phyloP scores from a whole-genome alignment of 1,140 invertebrate species.

The Frieseomelitta varia region DNA sequence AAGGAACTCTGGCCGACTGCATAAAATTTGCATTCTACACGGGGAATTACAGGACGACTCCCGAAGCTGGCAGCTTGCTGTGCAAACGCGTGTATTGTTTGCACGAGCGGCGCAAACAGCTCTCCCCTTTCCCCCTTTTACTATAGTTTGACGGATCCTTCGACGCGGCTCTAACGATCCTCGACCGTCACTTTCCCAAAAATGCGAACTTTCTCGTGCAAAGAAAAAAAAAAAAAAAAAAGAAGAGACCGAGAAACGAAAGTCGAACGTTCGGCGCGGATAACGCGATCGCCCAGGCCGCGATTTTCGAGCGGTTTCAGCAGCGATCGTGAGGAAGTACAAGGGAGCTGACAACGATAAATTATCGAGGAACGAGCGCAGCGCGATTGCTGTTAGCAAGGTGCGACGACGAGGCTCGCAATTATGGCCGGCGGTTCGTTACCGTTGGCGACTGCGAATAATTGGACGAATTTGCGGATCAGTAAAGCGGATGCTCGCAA shows the following conservation, averaged over 20 bases:
- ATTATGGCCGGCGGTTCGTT: constrained; percentile 52
- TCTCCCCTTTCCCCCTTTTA: no score
- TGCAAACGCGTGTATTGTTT: constrained; percentile 16
- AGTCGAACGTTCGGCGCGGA: no score
- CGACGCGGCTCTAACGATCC: not conserved
- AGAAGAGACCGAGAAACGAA: not conserved
- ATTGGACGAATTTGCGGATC: constrained; percentile 57
- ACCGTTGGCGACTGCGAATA: constrained; percentile 47
- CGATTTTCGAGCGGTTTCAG: no score
- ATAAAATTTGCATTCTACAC: constrained; percentile 46
- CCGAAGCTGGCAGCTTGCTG: not conserved
- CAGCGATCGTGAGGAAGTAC: not conserved
- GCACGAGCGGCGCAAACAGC: not conserved
- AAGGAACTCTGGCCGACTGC: constrained; percentile 8
- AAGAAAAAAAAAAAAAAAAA: no score
- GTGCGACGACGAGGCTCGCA: constrained; percentile 23
- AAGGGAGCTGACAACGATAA: not conserved
- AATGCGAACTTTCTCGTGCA: not conserved
- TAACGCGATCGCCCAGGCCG: no score
- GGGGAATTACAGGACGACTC: not conserved
- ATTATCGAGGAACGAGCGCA: constrained; percentile 39
- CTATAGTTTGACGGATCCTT: not conserved
- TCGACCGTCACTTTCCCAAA: no score
- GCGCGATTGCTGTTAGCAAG: constrained; percentile 53
- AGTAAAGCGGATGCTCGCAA: constrained; percentile 30